Evolutionary conservation across 1,140 invertebrate genomes (phyloP).

Genomic region (Himalopsyche phryganea): DNA sequence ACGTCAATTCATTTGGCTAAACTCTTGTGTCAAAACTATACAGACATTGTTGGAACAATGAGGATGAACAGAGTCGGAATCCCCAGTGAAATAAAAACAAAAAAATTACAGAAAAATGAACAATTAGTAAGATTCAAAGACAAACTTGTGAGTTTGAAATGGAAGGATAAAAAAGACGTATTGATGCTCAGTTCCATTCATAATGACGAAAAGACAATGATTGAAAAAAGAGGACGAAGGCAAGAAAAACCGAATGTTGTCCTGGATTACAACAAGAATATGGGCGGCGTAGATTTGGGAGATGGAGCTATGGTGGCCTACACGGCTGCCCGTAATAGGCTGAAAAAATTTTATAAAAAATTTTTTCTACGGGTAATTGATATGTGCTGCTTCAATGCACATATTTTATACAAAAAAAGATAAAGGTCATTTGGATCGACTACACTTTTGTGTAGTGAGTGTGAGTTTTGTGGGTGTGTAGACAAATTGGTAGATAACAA

Average conservation of each 20-base stretch:
- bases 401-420: conserved; percentile 17
- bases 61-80: too few relatives aligned
- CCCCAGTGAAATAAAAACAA: too few relatives aligned
- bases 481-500: conserved; percentile 8
- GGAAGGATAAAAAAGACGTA: conserved; percentile 20
- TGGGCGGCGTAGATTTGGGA: conserved; percentile 15
- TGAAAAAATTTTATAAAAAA: conserved; percentile 12
- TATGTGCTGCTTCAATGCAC: conserved; percentile 17
- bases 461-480: too few relatives aligned
- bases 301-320: conserved; percentile 14
- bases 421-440: too few relatives aligned
- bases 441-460: too few relatives aligned
- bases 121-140: too few relatives aligned
- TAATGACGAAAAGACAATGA: conserved; percentile 14
- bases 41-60: too few relatives aligned
- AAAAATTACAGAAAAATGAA: too few relatives aligned
- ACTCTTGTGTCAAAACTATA: too few relatives aligned
- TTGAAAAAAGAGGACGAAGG: conserved; percentile 13
- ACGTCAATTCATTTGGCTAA: too few relatives aligned
- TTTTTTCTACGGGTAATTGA: conserved; percentile 14
- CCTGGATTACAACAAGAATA: conserved; percentile 15
- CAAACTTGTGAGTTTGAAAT: too few relatives aligned
- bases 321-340: conserved; percentile 11
- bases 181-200: conserved; percentile 20
- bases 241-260: conserved; percentile 16